A percentile compares a stretch with the other conserved stretches of the same genome.
phyloP scores from a whole-genome alignment of 92 coral and sea anemone species.

The Palythoa heliodiscus region DNA sequence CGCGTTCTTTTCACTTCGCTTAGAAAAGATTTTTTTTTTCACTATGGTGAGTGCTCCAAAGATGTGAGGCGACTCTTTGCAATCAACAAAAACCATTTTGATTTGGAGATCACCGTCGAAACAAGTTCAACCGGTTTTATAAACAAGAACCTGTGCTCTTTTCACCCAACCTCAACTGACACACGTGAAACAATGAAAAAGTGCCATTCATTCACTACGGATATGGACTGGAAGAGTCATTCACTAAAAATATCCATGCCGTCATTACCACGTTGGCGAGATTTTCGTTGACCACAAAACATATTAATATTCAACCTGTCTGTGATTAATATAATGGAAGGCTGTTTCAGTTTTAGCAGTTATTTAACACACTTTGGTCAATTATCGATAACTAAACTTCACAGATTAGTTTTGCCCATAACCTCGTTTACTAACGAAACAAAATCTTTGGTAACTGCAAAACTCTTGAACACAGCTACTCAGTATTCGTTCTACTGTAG shows the following conservation, averaged over 20 bases:
- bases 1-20: constrained; percentile 10
- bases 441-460: neutral
- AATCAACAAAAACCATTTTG: constrained; percentile 30
- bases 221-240: neutral
- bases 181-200: constrained; percentile 28
- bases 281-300: constrained; percentile 25
- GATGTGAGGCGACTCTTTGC: constrained; percentile 30
- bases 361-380: neutral
- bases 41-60: constrained; percentile 22
- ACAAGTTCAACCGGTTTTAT: constrained; percentile 33
- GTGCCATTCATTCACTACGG: neutral
- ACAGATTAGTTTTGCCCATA: neutral
- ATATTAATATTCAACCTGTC: neutral
- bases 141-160: constrained; percentile 12
- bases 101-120: neutral
- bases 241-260: constrained; percentile 29
- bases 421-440: neutral
- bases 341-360: neutral
- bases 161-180: constrained; percentile 3
- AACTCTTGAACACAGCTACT: neutral
- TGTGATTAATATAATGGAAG: neutral
- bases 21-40: constrained; percentile 23
- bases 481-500: neutral
- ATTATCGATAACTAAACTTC: neutral
- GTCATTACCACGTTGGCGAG: constrained; percentile 45